Base-by-base conservation (phyloP, 2,113 vertebrate genomes). In the Pholis gunnellus region DNA sequence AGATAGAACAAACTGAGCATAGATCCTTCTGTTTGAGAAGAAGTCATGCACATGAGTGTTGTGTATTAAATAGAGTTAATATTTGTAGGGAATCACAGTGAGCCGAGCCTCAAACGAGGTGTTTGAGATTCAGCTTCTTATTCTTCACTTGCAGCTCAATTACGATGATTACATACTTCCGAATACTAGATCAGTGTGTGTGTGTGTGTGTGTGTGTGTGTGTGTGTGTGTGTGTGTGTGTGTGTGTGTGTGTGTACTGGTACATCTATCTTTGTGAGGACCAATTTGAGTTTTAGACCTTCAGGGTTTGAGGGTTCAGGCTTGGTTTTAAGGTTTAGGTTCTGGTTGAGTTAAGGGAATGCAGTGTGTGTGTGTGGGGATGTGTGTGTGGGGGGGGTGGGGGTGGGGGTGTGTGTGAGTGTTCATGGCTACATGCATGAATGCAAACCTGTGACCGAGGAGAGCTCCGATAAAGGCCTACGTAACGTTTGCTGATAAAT, bases 401-500 rank as follows among this genome's bases (percentile, higher is more conserved):
- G 22, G 9, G n/a, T 52, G 50, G 9, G 20, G n/a, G 50, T 52
- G 14, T 48, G 46, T 48, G 46, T 48, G 46, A 20, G 46, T 18
- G 52, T 46, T 17, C 27, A 10, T 66, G 63, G 57, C 25, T 66
- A 56, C n/a, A 42, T 72, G 75, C 48, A 29, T 78, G 71, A 76
- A 78, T 87, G 81, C 46, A 79, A 73, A 79, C 50, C 50, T 75
- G 77, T 57, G 82, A 87, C 84, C 9, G 27, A 81, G 83, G 63
- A 79, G 67, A 84, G 85, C 82, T 75, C 71, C 50, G 79, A 92
- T 89, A 87, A 84, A 89, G 83, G 52, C 72, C 73, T 48, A 65
- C 38, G 27, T 60, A 60, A 60, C 61, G 61, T 87, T 88, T 65
- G 44, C 83, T 85, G 63, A 83, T 94, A 76, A 92, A 94, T 94